Evolutionary conservation across 2,888 invertebrate genomes (phyloP), one percentile per base, ranked within the genome.

Genomic region (Drosophila phalerata): DNA sequence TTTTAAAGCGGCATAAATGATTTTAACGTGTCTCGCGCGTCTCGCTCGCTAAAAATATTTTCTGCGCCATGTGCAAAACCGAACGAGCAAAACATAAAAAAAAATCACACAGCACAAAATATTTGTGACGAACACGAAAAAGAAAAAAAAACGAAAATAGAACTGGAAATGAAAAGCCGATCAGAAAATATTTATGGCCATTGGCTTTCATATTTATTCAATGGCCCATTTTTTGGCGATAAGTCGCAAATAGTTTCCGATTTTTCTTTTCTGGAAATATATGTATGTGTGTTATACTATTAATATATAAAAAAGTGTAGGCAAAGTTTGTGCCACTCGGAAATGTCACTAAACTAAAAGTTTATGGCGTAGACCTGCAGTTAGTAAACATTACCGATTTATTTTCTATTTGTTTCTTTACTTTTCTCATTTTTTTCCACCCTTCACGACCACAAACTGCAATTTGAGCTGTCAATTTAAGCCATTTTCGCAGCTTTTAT

Each of bases 161-260:
- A 65, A 77, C 61, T 69, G 66, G 63, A 69, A 77, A 69, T 69
- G 68, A 69, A 76, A 70, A 69, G 76, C 76, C 69, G 77, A 77
- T 78, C 73, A 65, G 70, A 82, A 57, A 79, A 88, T 85, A 85
- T 84, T 84, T 84, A 88, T 84, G 80, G 73, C 73, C 70, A 77
- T 69, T 84, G 88, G 88, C 88, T 72, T 80, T 86, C 83, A 88
- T 88, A 85, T 85, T 85, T 85, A 85, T 78, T 88, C 86, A 85
- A 85, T 85, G 85, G 84, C 58, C 88, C 69, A 83, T 83, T 80
- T 88, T 81, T 85, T 64, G 65, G 68, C 85, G 85, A 88, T 85
- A 85, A 85, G 85, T 88, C 78, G 86, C 67, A 73, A 85, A 88
- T 82, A 85, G 86, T 85, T 87, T 55, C 11, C 32, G 61, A 64